A percentile compares a stretch with the other conserved stretches of the same genome.
These are phyloP conservation scores for Yasuhikotakia modesta DNA, from an alignment of 2,797 vertebrate species.

Conservation along the genomic window DNA sequence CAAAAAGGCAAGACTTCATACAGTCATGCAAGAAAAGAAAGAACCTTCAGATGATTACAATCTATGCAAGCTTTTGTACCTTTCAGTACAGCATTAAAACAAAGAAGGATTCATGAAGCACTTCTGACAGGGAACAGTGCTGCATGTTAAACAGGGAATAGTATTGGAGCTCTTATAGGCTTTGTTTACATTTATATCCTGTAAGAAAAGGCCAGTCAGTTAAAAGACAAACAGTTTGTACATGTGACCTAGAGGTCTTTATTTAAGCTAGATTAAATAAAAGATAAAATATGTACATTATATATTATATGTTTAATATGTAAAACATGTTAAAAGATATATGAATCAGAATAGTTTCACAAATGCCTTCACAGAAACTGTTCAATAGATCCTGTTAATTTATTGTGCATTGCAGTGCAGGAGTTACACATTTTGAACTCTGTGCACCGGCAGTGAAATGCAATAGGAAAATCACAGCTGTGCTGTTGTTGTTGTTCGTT, in stretches of 20 bases:
- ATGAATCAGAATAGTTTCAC: no score
- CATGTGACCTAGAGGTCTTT: not conserved
- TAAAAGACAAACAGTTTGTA: not conserved
- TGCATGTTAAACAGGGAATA: conserved; percentile 8
- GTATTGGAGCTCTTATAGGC: not conserved
- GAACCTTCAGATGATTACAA: not conserved
- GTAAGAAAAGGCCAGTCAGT: not conserved
- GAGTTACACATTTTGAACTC: not conserved
- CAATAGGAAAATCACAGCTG: not conserved
- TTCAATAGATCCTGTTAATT: no score
- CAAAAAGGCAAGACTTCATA: not conserved
- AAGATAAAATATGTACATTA: no score
- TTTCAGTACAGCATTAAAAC: conserved; percentile 6
- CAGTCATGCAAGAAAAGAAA: not conserved
- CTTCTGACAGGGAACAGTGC: conserved; percentile 6
- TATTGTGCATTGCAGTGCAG: no score
- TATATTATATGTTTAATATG: no score
- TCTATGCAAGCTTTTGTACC: not conserved
- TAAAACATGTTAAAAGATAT: no score
- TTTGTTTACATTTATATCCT: not conserved
- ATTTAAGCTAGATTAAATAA: not conserved
- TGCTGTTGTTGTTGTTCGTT: not conserved
- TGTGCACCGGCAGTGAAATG: not conserved
- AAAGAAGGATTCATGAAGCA: conserved; percentile 17
- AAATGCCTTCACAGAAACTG: no score